Percentiles rank a stretch among this genome's conserved stretches.
Conservation (phyloP, 2,797 vertebrate genomes). For the Fundulus diaphanus region DNA sequence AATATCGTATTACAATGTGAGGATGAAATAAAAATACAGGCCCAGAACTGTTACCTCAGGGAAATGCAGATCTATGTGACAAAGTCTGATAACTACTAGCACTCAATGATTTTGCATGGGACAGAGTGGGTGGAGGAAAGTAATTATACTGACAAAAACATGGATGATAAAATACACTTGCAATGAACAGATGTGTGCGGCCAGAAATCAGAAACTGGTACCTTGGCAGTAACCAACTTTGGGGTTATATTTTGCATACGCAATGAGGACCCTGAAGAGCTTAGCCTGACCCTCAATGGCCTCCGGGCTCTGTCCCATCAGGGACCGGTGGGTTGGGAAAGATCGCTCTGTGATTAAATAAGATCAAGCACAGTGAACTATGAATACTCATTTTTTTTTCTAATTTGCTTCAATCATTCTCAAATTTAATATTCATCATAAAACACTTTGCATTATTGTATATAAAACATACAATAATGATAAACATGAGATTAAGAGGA, state of each 20-base stretch:
- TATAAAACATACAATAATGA: not conserved
- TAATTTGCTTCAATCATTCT: not conserved
- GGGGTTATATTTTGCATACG: constrained; percentile 77
- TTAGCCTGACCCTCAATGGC: constrained; percentile 83
- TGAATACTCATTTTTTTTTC: not conserved
- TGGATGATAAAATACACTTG: no score
- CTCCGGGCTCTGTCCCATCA: constrained; percentile 82
- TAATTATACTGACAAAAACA: not conserved
- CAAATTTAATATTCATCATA: not conserved
- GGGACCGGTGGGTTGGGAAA: constrained; percentile 80
- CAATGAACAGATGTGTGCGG: not conserved
- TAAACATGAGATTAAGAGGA: not conserved
- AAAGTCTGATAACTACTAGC: not conserved
- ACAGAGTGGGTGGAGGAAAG: not conserved
- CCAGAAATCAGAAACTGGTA: constrained; percentile 28
- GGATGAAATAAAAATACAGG: not conserved
- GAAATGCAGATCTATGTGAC: not conserved
- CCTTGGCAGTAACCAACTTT: constrained; percentile 82
- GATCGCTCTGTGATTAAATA: constrained; percentile 70
- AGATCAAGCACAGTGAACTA: accelerated
- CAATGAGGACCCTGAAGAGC: constrained; percentile 81
- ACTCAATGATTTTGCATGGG: not conserved
- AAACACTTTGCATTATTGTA: not conserved
- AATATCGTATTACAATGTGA: not conserved
- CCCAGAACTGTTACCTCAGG: not conserved